Conservation (phyloP, 1,140 invertebrate genomes). For the Halesus radiatus region DNA sequence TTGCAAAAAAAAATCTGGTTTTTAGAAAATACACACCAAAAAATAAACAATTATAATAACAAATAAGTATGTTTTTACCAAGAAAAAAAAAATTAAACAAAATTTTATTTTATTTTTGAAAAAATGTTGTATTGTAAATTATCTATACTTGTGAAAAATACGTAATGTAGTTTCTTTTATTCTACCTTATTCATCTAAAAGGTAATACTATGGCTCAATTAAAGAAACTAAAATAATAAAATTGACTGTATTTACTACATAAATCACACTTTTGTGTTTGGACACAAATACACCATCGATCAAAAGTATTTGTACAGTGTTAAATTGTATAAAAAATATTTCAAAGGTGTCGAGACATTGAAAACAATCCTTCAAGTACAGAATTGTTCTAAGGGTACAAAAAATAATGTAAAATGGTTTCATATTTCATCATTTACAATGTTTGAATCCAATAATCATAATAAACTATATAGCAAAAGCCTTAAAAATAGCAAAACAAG, state of each 20-base stretch:
- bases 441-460: no score
- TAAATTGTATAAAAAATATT: neutral
- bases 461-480: neutral
- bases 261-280: conserved; percentile 39
- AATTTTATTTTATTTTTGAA: no score
- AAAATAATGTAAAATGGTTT: no score
- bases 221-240: conserved; percentile 12
- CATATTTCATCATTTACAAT: no score
- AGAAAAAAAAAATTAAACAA: no score
- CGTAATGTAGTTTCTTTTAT: neutral
- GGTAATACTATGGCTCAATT: conserved; percentile 34
- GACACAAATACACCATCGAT: conserved; percentile 17
- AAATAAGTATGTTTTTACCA: no score
- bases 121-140: no score
- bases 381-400: no score
- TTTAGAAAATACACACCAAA: no score
- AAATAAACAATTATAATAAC: no score
- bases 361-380: no score
- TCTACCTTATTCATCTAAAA: conserved; percentile 11
- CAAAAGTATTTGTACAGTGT: conserved; percentile 28
- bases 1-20: neutral
- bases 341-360: no score
- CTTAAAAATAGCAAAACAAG: conserved; percentile 7
- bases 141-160: neutral
- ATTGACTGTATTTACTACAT: conserved; percentile 29